These are phyloP conservation scores for Disparrhopalites patrizii DNA, from an alignment of 2,888 invertebrate species.

Conservation along the genomic window DNA sequence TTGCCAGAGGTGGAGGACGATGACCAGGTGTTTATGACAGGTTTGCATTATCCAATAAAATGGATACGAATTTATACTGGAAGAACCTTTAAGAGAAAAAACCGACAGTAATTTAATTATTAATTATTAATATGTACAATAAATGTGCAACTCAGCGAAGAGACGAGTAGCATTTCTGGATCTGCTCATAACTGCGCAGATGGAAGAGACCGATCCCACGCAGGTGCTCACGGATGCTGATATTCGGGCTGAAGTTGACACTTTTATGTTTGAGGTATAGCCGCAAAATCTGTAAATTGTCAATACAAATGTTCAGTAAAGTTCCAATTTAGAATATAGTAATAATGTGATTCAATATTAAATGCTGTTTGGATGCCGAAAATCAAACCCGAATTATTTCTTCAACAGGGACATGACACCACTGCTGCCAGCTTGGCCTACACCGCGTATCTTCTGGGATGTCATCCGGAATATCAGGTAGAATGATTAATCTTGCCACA, in stretches of 20 bases:
- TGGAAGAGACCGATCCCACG: conserved; percentile 49
- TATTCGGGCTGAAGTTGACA: conserved; percentile 68
- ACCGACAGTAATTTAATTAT: too few relatives aligned
- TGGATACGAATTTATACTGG: not conserved
- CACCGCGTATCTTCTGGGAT: conserved; percentile 17
- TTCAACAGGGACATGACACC: conserved; percentile 27
- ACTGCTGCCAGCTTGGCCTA: conserved; percentile 17
- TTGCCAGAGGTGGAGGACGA: not conserved
- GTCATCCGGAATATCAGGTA: conserved; percentile 9
- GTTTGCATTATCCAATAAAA: not conserved
- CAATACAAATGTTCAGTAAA: not conserved
- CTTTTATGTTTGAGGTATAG: conserved; percentile 70
- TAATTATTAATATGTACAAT: too few relatives aligned
- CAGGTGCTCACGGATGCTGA: conserved; percentile 65
- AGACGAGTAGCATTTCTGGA: conserved; percentile 56
- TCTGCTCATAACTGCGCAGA: conserved; percentile 57
- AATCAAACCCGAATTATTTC: conserved; percentile 64
- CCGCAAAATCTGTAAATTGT: not conserved
- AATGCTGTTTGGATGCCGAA: conserved; percentile 53
- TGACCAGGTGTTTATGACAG: conserved; percentile 10
- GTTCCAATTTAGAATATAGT: not conserved
- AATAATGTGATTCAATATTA: conserved; percentile 13
- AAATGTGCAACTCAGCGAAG: conserved; percentile 34
- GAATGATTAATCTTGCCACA: not conserved
- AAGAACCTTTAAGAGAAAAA: too few relatives aligned